A percentile compares a stretch with the other conserved stretches of the same genome.
Evolutionary conservation across 2,888 invertebrate species (phyloP).

Genomic region (Synanthedon tipuliformis): DNA sequence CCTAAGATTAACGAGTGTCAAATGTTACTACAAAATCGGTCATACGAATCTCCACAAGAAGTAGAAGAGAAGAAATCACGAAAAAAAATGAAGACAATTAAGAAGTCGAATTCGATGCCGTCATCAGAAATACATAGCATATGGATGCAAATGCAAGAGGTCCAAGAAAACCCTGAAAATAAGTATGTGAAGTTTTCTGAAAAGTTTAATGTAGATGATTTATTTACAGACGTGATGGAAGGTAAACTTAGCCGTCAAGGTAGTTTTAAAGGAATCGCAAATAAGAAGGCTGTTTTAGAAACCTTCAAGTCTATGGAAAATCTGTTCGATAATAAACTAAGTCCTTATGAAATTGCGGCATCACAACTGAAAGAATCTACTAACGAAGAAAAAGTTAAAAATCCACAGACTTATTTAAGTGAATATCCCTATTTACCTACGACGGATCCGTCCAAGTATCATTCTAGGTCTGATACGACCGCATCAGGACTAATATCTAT

Average conservation of each 20-base stretch:
- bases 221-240: slow-evolving; percentile 61
- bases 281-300: slow-evolving; percentile 65
- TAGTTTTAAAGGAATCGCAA: slow-evolving; percentile 64
- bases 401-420: slow-evolving; percentile 55
- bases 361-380: slow-evolving; percentile 44
- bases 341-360: slow-evolving; percentile 50
- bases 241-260: slow-evolving; percentile 57
- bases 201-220: slow-evolving; percentile 63
- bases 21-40: slow-evolving; percentile 36
- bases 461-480: slow-evolving; percentile 51
- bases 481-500: slow-evolving; percentile 59
- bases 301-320: slow-evolving; percentile 66
- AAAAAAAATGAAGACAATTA: slow-evolving; percentile 36
- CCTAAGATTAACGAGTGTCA: slow-evolving; percentile 53
- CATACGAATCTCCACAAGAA: slow-evolving; percentile 46
- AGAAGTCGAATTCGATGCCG: slow-evolving; percentile 53
- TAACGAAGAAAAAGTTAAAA: slow-evolving; percentile 39
- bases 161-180: slow-evolving; percentile 16
- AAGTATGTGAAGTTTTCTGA: slow-evolving; percentile 60
- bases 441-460: slow-evolving; percentile 59
- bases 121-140: slow-evolving; percentile 56
- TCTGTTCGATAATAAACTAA: slow-evolving; percentile 37
- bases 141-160: slow-evolving; percentile 45
- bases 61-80: slow-evolving; percentile 20
- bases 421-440: slow-evolving; percentile 65